Evolutionary conservation across 2,113 vertebrate genomes (phyloP).

Genomic region (Mesocricetus auratus): DNA sequence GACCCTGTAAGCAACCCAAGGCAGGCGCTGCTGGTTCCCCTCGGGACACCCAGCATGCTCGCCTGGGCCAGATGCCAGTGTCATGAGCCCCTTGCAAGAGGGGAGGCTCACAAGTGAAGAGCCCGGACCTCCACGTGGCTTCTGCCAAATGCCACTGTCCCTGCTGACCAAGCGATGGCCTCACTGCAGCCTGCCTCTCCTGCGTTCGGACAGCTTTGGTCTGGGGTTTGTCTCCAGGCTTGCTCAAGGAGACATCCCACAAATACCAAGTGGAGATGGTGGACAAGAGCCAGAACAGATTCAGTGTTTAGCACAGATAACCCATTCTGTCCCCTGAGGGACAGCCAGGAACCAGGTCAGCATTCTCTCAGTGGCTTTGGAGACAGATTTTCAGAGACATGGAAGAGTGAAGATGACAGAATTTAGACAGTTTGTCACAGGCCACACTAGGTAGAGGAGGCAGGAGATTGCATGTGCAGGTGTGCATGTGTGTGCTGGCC

Average conservation of each 20-base stretch:
- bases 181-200: not conserved
- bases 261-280: not conserved
- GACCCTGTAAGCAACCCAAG: not conserved
- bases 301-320: too few relatives aligned
- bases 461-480: not conserved
- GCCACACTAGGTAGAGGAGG: too few relatives aligned
- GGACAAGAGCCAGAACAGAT: not conserved
- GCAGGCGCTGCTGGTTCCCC: not conserved
- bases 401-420: not conserved
- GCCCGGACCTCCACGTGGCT: rapidly evolving
- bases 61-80: rapidly evolving
- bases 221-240: not conserved
- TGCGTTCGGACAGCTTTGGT: not conserved
- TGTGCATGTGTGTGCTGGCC: not conserved
- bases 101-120: rapidly evolving
- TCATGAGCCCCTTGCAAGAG: not conserved
- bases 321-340: not conserved
- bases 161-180: rapidly evolving
- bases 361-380: rapidly evolving
- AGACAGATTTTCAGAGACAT: not conserved
- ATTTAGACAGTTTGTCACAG: rapidly evolving
- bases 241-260: not conserved
- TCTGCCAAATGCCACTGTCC: rapidly evolving
- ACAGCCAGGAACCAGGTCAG: not conserved
- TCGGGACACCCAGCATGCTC: rapidly evolving